phyloP scores from a whole-genome alignment of 2,888 invertebrate genomes.

The Subacronicta megacephala region DNA sequence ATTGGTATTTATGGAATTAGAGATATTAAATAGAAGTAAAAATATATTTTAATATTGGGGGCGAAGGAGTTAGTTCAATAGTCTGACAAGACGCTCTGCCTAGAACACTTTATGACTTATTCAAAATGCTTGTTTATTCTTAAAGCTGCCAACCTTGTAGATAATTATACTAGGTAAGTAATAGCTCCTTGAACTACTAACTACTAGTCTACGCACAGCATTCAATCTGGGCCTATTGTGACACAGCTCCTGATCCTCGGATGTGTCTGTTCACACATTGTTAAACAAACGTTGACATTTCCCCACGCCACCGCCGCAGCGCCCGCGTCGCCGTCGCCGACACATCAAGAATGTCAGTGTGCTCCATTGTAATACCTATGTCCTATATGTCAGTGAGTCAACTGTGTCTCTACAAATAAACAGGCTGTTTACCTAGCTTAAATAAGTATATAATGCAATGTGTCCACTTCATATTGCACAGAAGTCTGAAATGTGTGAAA shows the following conservation, averaged over 20 bases:
- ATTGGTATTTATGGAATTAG: no score
- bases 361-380: conserved; percentile 9
- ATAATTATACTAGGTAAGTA: no score
- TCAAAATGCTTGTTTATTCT: no score
- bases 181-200: no score
- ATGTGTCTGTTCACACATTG: conserved; percentile 6
- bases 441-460: not conserved
- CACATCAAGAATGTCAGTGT: conserved; percentile 1
- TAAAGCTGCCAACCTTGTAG: no score
- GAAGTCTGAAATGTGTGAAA: conserved; percentile 2
- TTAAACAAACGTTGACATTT: conserved; percentile 3
- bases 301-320: not conserved
- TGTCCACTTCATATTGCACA: conserved; percentile 1
- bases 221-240: no score
- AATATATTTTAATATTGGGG: no score
- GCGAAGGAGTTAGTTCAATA: no score
- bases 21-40: no score
- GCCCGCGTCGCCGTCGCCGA: not conserved
- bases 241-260: not conserved
- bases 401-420: conserved; percentile 15
- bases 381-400: conserved; percentile 11
- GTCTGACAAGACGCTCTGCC: no score
- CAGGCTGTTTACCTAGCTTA: not conserved
- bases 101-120: no score
- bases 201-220: no score